phyloP scores from a whole-genome alignment of 2,113 vertebrate species.

The Lamprologus lemairii region DNA sequence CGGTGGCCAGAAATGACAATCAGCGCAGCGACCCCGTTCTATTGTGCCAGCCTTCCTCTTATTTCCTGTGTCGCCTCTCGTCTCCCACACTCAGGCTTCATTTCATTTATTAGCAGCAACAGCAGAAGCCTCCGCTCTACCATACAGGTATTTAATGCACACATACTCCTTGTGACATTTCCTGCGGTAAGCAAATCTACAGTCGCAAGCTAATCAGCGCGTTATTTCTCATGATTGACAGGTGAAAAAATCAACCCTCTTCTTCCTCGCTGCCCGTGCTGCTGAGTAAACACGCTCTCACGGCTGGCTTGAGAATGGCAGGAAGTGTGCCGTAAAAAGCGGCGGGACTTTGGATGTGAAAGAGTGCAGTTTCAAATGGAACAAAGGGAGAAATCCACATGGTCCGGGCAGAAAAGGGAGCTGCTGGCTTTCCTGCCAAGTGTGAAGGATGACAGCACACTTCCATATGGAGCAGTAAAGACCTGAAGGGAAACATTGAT shows the following conservation, averaged over 20 bases:
- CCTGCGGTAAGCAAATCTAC: neutral
- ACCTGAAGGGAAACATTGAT: neutral
- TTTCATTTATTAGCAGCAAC: neutral
- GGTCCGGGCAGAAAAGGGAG: neutral
- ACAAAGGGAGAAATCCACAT: neutral
- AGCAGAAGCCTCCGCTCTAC: neutral
- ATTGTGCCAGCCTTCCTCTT: conserved; percentile 38
- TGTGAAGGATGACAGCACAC: conserved; percentile 2
- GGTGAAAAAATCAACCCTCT: neutral
- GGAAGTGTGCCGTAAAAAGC: conserved; percentile 32
- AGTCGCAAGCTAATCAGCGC: neutral
- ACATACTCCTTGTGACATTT: neutral
- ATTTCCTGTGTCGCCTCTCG: neutral
- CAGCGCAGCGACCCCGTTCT: neutral
- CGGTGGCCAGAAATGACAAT: conserved; percentile 30
- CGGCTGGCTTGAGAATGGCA: conserved; percentile 19
- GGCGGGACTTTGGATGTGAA: conserved; percentile 1
- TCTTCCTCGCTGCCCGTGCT: neutral
- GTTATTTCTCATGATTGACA: neutral
- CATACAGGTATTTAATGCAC: neutral
- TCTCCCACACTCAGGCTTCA: neutral
- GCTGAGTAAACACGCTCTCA: conserved; percentile 35
- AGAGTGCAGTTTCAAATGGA: conserved; percentile 9
- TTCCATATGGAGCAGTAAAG: conserved; percentile 11
- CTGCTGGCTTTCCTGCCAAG: neutral